Evolutionary conservation across 1,140 invertebrate species (phyloP).

Genomic region (Choristoneura fumiferana): DNA sequence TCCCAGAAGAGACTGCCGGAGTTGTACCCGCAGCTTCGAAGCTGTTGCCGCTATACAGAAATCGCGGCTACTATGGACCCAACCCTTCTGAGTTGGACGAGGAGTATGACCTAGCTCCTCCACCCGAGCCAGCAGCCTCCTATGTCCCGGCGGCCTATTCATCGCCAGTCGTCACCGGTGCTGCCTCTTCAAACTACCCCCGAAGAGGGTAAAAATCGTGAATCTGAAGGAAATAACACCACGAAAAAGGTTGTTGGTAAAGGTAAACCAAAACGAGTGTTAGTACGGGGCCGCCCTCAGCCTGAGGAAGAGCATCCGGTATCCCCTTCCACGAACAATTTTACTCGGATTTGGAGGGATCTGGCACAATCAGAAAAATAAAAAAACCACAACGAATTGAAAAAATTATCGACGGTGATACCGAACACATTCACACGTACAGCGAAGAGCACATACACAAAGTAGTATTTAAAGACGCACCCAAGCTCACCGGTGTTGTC

Average conservation of each 20-base stretch:
- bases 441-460: constrained; percentile 77
- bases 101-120: constrained; percentile 52
- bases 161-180: constrained; percentile 28
- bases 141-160: constrained; percentile 39
- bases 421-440: constrained; percentile 75
- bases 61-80: constrained; percentile 74
- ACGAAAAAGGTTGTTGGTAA: constrained; percentile 57
- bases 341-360: constrained; percentile 68
- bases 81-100: constrained; percentile 55
- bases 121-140: constrained; percentile 35
- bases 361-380: constrained; percentile 64
- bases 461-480: constrained; percentile 56
- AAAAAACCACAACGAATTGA: constrained; percentile 72
- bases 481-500: constrained; percentile 42
- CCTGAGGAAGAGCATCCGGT: constrained; percentile 61
- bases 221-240: constrained; percentile 58
- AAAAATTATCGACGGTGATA: constrained; percentile 75
- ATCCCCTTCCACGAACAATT: constrained; percentile 71
- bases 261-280: constrained; percentile 56
- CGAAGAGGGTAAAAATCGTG: constrained; percentile 64
- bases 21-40: constrained; percentile 52
- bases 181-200: constrained; percentile 31
- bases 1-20: constrained; percentile 35
- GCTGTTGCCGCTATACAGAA: constrained; percentile 65
- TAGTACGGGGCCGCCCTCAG: constrained; percentile 42